Percentiles rank a stretch among this genome's conserved stretches.
phyloP scores from a whole-genome alignment of 2,113 vertebrate genomes.

The Galeopterus variegatus region DNA sequence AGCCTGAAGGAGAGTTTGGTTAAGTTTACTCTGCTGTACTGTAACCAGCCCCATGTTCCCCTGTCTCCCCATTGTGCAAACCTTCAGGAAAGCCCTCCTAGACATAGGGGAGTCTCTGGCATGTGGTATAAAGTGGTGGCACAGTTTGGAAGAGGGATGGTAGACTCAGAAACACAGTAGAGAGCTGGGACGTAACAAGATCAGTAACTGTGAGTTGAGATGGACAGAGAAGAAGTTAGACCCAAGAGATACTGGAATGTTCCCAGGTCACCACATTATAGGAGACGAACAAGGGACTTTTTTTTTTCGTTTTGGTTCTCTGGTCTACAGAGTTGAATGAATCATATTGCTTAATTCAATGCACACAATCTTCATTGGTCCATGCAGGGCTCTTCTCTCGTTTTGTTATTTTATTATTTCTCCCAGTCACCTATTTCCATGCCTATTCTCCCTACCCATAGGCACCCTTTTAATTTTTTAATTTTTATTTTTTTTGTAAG shows the following conservation, averaged over 20 bases:
- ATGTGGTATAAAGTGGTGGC: rapidly evolving
- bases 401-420: background rate
- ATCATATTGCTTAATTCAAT: background rate
- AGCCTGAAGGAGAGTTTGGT: background rate
- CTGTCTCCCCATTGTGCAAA: background rate
- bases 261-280: background rate
- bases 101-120: too few relatives aligned
- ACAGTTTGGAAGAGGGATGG: background rate
- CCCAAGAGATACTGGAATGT: background rate
- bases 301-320: background rate
- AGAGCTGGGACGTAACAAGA: background rate
- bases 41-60: background rate
- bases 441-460: background rate
- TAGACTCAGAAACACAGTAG: background rate
- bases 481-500: too few relatives aligned
- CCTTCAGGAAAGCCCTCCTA: background rate
- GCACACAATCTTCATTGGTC: background rate
- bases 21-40: background rate
- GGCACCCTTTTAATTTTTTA: background rate
- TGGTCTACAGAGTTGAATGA: background rate
- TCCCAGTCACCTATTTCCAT: background rate
- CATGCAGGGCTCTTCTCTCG: background rate
- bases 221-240: background rate
- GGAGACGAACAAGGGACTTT: background rate
- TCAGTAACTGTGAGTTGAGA: background rate